Percentiles rank a stretch among this genome's conserved stretches.
Evolutionary conservation across 35 echinoderm and acorn worm species (phyloP).

Genomic region (Strongylocentrotus purpuratus): DNA sequence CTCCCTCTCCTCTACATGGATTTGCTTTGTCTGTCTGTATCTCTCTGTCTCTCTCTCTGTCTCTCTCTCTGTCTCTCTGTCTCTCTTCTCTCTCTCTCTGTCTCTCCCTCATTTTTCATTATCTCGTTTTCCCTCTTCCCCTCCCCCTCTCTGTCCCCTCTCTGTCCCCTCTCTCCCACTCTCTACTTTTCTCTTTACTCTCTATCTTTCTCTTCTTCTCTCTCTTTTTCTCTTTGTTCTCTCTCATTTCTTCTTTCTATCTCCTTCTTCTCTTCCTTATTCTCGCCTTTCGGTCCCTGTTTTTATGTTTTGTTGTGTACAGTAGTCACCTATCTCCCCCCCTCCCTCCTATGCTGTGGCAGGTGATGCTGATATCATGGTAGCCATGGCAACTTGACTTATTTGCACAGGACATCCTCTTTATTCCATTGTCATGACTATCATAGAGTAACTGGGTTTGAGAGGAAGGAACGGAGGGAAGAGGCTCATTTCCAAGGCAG

Average conservation of each 20-base stretch:
- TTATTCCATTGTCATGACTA: too few species aligned
- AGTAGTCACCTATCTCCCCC: not conserved
- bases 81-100: not conserved
- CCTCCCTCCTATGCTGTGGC: too few species aligned
- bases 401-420: too few species aligned
- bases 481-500: not conserved
- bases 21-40: not conserved
- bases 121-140: not conserved
- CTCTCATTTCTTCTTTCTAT: not conserved
- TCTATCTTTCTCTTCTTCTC: not conserved
- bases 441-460: too few species aligned
- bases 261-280: not conserved
- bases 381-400: too few species aligned
- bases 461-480: not conserved
- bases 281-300: conserved; percentile 1
- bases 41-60: not conserved
- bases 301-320: not conserved
- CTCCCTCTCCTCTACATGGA: not conserved
- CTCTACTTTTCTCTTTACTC: not conserved
- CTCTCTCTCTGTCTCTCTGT: not conserved
- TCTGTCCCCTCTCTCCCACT: not conserved
- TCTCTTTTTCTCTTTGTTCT: not conserved
- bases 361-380: too few species aligned
- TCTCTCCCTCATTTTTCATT: not conserved
- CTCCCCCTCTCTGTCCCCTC: not conserved